A percentile compares a stretch with the other conserved stretches of the same genome.
phyloP scores from a whole-genome alignment of 2,113 vertebrate species.

The Solea solea region DNA sequence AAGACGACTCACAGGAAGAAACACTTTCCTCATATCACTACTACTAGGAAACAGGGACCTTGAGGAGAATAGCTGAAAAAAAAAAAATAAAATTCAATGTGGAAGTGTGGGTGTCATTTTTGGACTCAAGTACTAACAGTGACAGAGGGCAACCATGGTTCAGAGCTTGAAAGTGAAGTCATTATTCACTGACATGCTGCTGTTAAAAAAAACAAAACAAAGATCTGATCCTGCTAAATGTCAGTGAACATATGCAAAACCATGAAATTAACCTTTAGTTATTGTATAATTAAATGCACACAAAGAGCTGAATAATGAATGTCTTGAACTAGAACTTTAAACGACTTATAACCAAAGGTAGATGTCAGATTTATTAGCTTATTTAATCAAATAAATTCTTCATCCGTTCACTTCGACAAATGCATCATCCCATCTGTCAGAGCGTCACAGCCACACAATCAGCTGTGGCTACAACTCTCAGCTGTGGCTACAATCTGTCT shows the following conservation, averaged over 20 bases:
- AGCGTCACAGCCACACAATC: conserved; percentile 13
- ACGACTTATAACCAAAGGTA: background rate
- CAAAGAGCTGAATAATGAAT: conserved; percentile 33
- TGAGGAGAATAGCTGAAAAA: background rate
- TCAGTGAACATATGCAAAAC: conserved; percentile 34
- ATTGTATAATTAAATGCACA: conserved; percentile 29
- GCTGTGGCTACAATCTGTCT: conserved; percentile 41
- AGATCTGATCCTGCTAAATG: conserved; percentile 51
- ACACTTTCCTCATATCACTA: conserved; percentile 53
- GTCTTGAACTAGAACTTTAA: conserved; percentile 16
- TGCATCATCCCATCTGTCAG: background rate
- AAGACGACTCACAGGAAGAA: conserved; percentile 66
- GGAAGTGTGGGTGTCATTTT: conserved; percentile 3
- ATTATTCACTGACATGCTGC: conserved; percentile 55
- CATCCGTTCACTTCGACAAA: background rate
- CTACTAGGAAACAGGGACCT: conserved; percentile 61
- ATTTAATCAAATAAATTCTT: background rate
- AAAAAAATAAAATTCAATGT: background rate
- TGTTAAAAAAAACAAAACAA: conserved; percentile 50
- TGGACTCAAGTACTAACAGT: conserved; percentile 29
- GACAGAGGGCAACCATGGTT: conserved; percentile 53
- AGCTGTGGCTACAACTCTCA: conserved; percentile 34
- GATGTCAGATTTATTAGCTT: background rate
- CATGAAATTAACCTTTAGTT: conserved; percentile 48
- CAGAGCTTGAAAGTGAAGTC: conserved; percentile 51